Conservation (phyloP, 2,113 vertebrate species). For the Tupaia tana region DNA sequence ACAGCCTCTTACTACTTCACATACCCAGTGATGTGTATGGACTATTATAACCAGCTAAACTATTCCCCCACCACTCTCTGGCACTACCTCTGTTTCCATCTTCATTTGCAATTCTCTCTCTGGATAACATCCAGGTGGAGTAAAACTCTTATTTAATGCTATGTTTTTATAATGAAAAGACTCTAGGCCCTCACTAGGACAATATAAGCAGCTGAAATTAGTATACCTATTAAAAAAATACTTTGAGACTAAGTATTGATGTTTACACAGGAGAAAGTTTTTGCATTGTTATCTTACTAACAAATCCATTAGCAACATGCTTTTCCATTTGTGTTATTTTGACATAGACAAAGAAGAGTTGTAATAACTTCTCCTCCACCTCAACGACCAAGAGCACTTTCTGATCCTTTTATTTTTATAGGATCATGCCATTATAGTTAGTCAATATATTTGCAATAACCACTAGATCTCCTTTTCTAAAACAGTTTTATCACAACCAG, state of each 20-base stretch:
- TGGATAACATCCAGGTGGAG: background rate
- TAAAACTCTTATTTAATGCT: background rate
- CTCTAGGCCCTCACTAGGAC: background rate
- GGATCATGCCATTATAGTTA: background rate
- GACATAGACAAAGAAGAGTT: background rate
- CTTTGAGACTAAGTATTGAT: background rate
- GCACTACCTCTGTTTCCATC: background rate
- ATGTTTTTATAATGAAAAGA: background rate
- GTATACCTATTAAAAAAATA: background rate
- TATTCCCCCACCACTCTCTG: accelerated
- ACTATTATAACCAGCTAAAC: background rate
- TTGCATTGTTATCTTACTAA: background rate
- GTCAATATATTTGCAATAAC: background rate
- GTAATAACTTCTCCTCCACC: background rate
- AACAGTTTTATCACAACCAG: constrained; percentile 9
- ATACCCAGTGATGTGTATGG: background rate
- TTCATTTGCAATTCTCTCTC: background rate
- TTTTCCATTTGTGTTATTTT: constrained; percentile 7
- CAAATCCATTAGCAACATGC: background rate
- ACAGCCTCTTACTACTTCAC: background rate
- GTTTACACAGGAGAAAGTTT: background rate
- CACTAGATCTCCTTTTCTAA: background rate
- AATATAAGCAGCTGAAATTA: background rate
- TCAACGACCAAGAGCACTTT: background rate
- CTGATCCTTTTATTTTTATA: background rate